Evolutionary conservation across 2,888 invertebrate genomes (phyloP).

Genomic region (Parelbella ahira): DNA sequence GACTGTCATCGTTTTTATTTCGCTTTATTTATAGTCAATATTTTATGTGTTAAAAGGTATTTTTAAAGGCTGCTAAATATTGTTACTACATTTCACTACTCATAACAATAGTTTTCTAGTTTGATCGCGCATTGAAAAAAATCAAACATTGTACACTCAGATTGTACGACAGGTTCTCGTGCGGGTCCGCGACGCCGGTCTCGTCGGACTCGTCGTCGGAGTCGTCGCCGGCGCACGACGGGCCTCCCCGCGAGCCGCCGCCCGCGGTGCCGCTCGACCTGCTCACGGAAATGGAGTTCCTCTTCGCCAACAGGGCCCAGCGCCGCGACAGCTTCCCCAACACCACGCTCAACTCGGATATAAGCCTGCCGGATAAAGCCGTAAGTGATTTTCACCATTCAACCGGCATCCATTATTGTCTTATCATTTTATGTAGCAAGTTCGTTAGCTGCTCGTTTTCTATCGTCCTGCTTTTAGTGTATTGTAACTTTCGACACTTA

Average conservation of each 20-base stretch:
- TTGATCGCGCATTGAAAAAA: neutral
- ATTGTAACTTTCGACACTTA: constrained; percentile 29
- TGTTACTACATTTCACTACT: neutral
- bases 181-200: constrained; percentile 66
- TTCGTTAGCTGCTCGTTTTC: constrained; percentile 24
- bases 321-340: constrained; percentile 58
- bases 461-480: constrained; percentile 25
- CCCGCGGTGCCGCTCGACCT: constrained; percentile 61
- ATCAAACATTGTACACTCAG: constrained; percentile 16
- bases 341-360: constrained; percentile 46
- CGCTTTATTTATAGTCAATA: too few relatives aligned
- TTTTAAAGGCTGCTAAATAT: too few relatives aligned
- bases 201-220: constrained; percentile 66
- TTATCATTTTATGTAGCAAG: constrained; percentile 9
- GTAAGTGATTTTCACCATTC: constrained; percentile 45
- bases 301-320: constrained; percentile 48
- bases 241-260: constrained; percentile 45
- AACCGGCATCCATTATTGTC: neutral
- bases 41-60: too few relatives aligned
- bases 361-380: constrained; percentile 58
- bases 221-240: constrained; percentile 52
- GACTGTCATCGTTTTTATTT: too few relatives aligned
- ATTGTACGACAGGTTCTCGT: constrained; percentile 53
- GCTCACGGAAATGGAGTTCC: constrained; percentile 67
- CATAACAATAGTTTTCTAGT: neutral